These are phyloP conservation scores for Dryadula phaetusa DNA, from an alignment of 2,888 invertebrate genomes.

Conservation along the genomic window DNA sequence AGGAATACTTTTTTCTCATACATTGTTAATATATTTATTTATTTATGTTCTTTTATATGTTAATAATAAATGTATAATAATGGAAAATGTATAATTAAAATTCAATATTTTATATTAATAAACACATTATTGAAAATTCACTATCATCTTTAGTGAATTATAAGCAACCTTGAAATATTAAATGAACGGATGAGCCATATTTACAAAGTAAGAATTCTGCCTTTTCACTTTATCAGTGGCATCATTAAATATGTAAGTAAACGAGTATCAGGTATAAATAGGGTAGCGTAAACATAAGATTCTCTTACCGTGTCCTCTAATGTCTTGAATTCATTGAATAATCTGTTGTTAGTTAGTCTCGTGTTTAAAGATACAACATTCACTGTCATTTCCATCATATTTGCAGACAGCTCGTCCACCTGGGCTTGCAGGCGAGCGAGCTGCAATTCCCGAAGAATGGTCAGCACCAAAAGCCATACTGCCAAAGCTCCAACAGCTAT, in stretches of 20 bases:
- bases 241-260: constrained; percentile 33
- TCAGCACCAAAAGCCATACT: constrained; percentile 66
- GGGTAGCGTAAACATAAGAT: constrained; percentile 2
- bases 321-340: constrained; percentile 68
- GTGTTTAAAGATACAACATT: constrained; percentile 69
- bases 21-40: not conserved
- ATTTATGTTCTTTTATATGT: no score
- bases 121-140: no score
- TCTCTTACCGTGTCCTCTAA: constrained; percentile 75
- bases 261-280: not conserved
- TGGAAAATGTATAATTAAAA: no score
- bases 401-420: constrained; percentile 70
- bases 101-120: not conserved
- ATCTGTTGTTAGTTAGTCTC: constrained; percentile 67
- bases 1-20: not conserved
- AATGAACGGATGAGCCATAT: constrained; percentile 18
- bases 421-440: constrained; percentile 64
- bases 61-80: no score
- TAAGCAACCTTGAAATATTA: not conserved
- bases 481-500: constrained; percentile 58
- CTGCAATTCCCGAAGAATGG: constrained; percentile 70
- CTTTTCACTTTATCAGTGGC: constrained; percentile 35
- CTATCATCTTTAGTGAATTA: not conserved
- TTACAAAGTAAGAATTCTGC: constrained; percentile 19
- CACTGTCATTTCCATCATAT: constrained; percentile 68